Evolutionary conservation across 2,113 vertebrate species (phyloP).

Genomic region (Cheirogaleus medius): DNA sequence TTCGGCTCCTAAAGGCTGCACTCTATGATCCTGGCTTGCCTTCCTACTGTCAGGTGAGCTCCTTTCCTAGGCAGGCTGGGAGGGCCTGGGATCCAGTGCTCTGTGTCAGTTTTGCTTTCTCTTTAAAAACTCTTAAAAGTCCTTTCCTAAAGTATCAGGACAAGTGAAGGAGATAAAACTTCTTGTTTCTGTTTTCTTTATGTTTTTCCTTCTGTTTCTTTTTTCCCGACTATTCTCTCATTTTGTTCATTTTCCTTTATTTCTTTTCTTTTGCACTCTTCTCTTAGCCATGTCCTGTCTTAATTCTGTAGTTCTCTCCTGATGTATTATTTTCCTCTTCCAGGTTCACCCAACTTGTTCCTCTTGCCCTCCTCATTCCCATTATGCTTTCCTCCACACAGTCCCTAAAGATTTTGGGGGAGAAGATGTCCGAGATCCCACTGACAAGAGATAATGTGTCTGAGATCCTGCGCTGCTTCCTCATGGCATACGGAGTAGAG

Average conservation of each 20-base stretch:
- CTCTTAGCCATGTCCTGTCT: background rate
- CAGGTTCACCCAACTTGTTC: background rate
- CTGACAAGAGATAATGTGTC: slow-evolving; percentile 93
- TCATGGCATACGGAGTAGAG: slow-evolving; percentile 91
- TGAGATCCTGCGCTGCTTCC: slow-evolving; percentile 94
- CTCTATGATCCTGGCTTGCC: slow-evolving; percentile 94
- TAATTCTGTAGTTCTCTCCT: background rate
- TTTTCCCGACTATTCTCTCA: background rate
- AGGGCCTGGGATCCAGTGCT: background rate
- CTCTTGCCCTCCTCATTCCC: background rate
- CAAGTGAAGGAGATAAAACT: background rate
- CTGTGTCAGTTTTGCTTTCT: background rate
- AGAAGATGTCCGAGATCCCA: slow-evolving; percentile 93
- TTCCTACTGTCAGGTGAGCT: slow-evolving; percentile 90
- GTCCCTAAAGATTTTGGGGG: slow-evolving; percentile 97
- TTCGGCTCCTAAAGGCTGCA: slow-evolving; percentile 90
- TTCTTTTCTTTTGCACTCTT: background rate
- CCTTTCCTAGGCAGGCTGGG: background rate
- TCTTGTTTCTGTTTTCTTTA: background rate
- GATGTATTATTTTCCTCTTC: slow-evolving; percentile 13
- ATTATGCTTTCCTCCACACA: slow-evolving; percentile 62
- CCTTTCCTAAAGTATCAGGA: background rate
- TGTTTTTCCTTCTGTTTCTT: background rate
- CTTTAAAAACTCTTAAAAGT: background rate
- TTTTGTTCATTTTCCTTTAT: background rate